phyloP scores from a whole-genome alignment of 1,140 invertebrate species.

The Drosophila oshimai region DNA sequence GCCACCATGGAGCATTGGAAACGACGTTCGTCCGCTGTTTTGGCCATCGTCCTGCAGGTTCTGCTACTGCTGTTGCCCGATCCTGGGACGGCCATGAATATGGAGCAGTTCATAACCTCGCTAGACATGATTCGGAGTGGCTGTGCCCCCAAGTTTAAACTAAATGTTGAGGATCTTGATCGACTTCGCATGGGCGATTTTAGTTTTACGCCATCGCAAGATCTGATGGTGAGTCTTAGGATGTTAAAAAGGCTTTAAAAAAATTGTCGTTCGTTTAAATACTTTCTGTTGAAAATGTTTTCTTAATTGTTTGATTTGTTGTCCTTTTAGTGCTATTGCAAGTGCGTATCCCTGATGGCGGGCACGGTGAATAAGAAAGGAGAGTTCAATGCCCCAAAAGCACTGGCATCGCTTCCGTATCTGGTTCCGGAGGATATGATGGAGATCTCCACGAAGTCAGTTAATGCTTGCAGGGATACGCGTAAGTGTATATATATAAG shows the following conservation, averaged over 20 bases:
- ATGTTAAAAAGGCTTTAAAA: no score
- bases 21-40: neutral
- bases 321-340: slow-evolving; percentile 63
- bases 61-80: slow-evolving; percentile 1
- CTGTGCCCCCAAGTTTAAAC: slow-evolving; percentile 66
- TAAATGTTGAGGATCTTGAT: slow-evolving; percentile 50
- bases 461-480: slow-evolving; percentile 60
- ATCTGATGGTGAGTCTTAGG: slow-evolving; percentile 51
- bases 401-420: slow-evolving; percentile 72
- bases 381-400: slow-evolving; percentile 68
- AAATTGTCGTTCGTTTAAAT: no score
- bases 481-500: no score
- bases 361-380: slow-evolving; percentile 76
- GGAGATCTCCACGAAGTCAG: slow-evolving; percentile 42
- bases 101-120: slow-evolving; percentile 72
- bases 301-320: neutral
- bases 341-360: slow-evolving; percentile 72
- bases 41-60: slow-evolving; percentile 22
- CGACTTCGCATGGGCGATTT: slow-evolving; percentile 62
- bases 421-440: slow-evolving; percentile 58
- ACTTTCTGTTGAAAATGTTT: no score
- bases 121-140: slow-evolving; percentile 77
- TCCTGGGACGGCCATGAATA: slow-evolving; percentile 43
- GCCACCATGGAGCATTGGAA: slow-evolving; percentile 15
- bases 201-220: slow-evolving; percentile 35